Base-by-base conservation (phyloP, 2,113 vertebrate species). In the Lasiurus cinereus region DNA sequence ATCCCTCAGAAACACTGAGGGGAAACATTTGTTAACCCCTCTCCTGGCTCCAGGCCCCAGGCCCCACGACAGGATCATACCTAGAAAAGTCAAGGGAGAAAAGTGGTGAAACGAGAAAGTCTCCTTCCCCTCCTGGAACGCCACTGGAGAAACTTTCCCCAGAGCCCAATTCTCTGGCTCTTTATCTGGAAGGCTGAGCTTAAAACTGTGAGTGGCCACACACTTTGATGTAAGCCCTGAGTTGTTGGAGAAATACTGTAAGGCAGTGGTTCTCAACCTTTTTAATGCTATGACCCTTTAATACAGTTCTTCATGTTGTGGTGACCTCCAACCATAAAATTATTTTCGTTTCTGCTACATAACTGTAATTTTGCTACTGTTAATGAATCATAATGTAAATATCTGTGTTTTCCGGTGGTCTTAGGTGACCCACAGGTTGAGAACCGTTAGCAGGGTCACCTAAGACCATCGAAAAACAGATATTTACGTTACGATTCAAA, bases 21-120 rank as follows among this genome's bases (percentile, higher is more conserved):
- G 96, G 96, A 97, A 96, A 97, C 96, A 94, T 97, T 97, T 86
- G 93, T 93, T 97, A 97, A 97, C 94, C 95, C 94, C 90, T 97
- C 96, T 97, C 96, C 93, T 96, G 97, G 96, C 97, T 97, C 66
- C 91, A 94, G 67, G 24, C 54, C 88, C 83, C 13, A 1, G 6
- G 90, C 80, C 94, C 90, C 95, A 95, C 85, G 62, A 93, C 46
- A 82, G 80, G 72, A 50, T 59, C 94, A 69, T 36, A 94, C 74
- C 59, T 33, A 93, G 87, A 79, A 94, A 96, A 92, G 0, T 0
- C 0, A 0, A 94, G 80, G 83, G 88, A 96, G 83, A 83, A 76
- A 85, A 93, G 50, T 9, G 0, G 1, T 0, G 0, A 84, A 50
- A 70, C 92, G 76, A 79, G 50, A 87, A 82, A 89, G 48, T 93